Evolutionary conservation across 2,113 vertebrate genomes (phyloP).

Genomic region (Speoplatyrhinus poulsoni): DNA sequence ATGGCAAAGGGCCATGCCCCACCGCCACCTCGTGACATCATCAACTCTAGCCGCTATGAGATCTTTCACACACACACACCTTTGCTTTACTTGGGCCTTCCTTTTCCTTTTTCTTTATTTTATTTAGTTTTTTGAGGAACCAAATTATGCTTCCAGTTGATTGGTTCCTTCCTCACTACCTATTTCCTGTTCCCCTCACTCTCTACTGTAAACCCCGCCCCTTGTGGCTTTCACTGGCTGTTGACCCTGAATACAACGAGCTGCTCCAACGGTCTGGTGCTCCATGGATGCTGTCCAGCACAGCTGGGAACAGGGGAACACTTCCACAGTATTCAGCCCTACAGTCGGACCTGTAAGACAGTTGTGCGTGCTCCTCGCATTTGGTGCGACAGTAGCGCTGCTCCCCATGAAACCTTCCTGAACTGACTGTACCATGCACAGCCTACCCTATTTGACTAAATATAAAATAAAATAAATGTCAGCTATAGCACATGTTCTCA

Average conservation of each 20-base stretch:
- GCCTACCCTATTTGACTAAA: constrained; percentile 54
- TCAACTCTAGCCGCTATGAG: constrained; percentile 45
- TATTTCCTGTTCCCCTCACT: constrained; percentile 23
- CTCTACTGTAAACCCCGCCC: constrained; percentile 30
- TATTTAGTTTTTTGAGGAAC: constrained; percentile 18
- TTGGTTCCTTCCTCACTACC: constrained; percentile 26
- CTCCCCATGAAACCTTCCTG: constrained; percentile 73
- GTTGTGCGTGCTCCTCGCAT: no score
- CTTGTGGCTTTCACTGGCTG: constrained; percentile 52
- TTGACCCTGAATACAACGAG: no score
- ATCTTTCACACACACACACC: constrained; percentile 67
- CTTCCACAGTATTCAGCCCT: no score
- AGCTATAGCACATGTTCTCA: constrained; percentile 86
- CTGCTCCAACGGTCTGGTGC: constrained; percentile 40
- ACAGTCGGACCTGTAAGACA: no score
- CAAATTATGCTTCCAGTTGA: not conserved
- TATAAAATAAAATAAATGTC: constrained; percentile 63
- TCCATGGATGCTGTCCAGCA: constrained; percentile 83
- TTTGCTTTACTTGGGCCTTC: not conserved
- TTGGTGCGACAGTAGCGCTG: constrained; percentile 46
- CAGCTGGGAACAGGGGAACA: no score
- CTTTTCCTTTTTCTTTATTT: not conserved
- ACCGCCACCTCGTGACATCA: constrained; percentile 93
- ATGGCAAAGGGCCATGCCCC: constrained; percentile 83
- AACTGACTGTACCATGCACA: constrained; percentile 74